Evolutionary conservation across 2,888 invertebrate genomes (phyloP).

Genomic region (Invenusta paracnida): DNA sequence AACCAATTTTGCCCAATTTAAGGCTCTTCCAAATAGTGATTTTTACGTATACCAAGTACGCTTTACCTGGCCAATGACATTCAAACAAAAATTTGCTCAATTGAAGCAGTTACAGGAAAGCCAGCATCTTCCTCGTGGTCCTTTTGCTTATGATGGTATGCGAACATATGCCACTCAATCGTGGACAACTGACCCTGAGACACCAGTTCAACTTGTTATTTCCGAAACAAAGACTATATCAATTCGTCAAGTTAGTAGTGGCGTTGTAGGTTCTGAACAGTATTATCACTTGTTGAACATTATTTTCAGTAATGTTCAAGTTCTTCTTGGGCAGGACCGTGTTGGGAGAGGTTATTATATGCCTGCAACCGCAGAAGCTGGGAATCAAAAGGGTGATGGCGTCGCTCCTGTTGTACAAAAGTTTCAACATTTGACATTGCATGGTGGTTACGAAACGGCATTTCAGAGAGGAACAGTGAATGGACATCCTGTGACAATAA

Average conservation of each 20-base stretch:
- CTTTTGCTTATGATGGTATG: slow-evolving; percentile 17
- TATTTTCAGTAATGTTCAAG: slow-evolving; percentile 31
- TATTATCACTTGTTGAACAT: slow-evolving; percentile 38
- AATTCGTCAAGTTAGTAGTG: slow-evolving; percentile 9
- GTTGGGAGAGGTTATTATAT: slow-evolving; percentile 25
- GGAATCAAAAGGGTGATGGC: neutral
- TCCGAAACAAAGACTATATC: neutral
- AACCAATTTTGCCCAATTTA: slow-evolving; percentile 8
- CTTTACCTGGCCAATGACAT: neutral
- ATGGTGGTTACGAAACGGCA: slow-evolving; percentile 32
- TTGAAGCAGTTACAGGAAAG: neutral
- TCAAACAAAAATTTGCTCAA: neutral
- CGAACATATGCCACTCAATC: neutral
- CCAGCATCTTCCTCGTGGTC: neutral
- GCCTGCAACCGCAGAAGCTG: neutral
- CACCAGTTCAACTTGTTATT: neutral
- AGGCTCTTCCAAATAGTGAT: neutral
- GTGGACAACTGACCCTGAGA: neutral
- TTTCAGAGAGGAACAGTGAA: slow-evolving; percentile 32
- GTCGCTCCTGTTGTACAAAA: neutral
- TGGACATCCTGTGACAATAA: neutral
- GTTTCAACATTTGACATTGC: neutral
- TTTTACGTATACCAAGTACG: neutral
- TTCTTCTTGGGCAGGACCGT: slow-evolving; percentile 30
- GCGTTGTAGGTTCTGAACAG: slow-evolving; percentile 19